Evolutionary conservation across 2,113 vertebrate species (phyloP), one percentile per base, ranked within the genome.

Genomic region (Ophthalmolycus amberensis): DNA sequence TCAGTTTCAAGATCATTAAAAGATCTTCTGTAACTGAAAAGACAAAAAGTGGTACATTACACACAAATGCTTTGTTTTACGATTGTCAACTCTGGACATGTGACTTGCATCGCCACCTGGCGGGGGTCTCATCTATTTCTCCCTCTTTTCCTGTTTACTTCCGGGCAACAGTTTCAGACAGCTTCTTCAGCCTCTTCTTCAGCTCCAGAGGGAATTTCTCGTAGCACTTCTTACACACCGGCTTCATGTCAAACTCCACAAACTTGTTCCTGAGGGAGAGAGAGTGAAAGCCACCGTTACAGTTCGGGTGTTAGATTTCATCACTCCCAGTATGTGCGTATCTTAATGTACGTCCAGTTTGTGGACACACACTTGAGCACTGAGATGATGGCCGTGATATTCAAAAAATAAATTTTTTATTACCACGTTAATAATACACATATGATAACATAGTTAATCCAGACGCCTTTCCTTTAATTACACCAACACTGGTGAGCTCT

Each of bases 201-300:
- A 99, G 95, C 94, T 99, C 98, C 94, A 99, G 77, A 2, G 98
- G 98, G 90, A 99, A 99, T 88, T 99, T 99, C 95, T 99, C 98
- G 0, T 99, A 99, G 91, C 98, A 99, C 89, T 99, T 99, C 96
- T 99, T 99, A 90, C 98, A 99, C 85, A 99, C 98, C 8, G 98
- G 98, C 86, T 99, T 99, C 98, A 99, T 99, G 94, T 99, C 98
- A 94, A 99, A 99, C 94, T 99, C 98, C 93, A 99, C 98, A 94
- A 99, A 99, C 94, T 99, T 99, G 95, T 99, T 99, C 96, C 98
- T 99, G 92, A 76, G 44, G 25, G 10, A 46, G 8, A 66, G 46
- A 56, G 40, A 60, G 18, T 40, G 9, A 46, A 3, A 46, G 62
- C 3, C 32, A 42, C 15, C n/a, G n/a, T 60, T 77, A 48, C 3